Percentiles rank a stretch among this genome's conserved stretches.
These are phyloP conservation scores for Urophycis tenuis DNA, from an alignment of 2,797 vertebrate genomes.

Conservation along the genomic window DNA sequence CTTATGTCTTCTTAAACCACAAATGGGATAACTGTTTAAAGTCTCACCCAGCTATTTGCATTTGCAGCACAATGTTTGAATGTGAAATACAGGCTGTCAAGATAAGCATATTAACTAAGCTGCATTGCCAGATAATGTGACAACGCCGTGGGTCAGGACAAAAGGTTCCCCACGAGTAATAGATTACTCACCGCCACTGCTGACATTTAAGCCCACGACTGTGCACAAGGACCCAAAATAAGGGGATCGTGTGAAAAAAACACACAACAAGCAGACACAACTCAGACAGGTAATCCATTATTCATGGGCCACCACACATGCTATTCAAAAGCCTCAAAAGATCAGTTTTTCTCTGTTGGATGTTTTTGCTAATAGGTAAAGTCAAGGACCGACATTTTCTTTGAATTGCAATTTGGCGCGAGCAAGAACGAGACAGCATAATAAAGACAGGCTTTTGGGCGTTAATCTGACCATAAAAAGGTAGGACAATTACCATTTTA, in stretches of 20 bases:
- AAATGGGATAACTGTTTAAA: slow-evolving; percentile 29
- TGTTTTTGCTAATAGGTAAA: slow-evolving; percentile 26
- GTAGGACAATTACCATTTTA: not conserved
- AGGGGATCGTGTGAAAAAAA: slow-evolving; percentile 42
- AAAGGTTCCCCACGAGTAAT: slow-evolving; percentile 48
- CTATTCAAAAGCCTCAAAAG: slow-evolving; percentile 30
- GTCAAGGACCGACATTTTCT: slow-evolving; percentile 12
- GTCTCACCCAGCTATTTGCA: slow-evolving; percentile 33
- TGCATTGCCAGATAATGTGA: slow-evolving; percentile 44
- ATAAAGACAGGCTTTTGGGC: not conserved
- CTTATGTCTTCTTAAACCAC: slow-evolving; percentile 9
- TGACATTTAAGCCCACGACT: slow-evolving; percentile 58
- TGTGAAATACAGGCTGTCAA: slow-evolving; percentile 42
- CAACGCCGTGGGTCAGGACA: slow-evolving; percentile 45
- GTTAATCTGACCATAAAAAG: not conserved
- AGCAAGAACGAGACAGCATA: not conserved
- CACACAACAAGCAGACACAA: slow-evolving; percentile 48
- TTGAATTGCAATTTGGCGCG: not conserved
- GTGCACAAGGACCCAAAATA: slow-evolving; percentile 27
- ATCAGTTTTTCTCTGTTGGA: slow-evolving; percentile 23
- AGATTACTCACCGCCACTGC: slow-evolving; percentile 49
- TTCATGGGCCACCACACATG: slow-evolving; percentile 38
- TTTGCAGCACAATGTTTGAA: slow-evolving; percentile 39
- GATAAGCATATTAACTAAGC: slow-evolving; percentile 47
- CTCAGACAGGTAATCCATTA: slow-evolving; percentile 59